A percentile compares a stretch with the other conserved stretches of the same genome.
Conservation (phyloP, 1,140 invertebrate genomes). For the Calliphora vicina region DNA sequence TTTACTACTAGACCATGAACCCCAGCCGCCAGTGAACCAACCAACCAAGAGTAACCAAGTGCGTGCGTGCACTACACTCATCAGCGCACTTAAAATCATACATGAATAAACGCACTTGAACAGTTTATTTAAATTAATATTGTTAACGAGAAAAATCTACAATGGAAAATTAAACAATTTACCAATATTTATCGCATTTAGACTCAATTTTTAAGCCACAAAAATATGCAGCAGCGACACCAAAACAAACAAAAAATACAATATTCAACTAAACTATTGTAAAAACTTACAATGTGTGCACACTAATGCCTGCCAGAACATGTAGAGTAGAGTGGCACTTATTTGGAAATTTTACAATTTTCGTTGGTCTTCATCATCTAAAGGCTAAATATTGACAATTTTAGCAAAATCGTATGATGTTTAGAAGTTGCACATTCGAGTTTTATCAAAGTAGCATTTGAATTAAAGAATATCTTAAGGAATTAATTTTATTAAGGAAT, state of each 20-base stretch:
- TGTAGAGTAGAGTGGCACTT: too few species aligned
- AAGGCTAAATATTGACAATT: too few species aligned
- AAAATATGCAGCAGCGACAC: neutral
- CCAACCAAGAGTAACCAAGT: neutral
- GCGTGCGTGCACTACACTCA: neutral
- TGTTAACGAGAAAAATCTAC: neutral
- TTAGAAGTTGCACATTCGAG: too few species aligned
- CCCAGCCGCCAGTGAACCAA: neutral
- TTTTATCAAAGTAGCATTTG: too few species aligned
- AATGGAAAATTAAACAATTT: conserved; percentile 6
- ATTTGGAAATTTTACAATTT: too few species aligned
- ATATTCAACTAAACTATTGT: neutral
- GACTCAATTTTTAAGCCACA: neutral
- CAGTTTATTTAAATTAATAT: conserved; percentile 8
- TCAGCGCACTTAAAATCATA: neutral
- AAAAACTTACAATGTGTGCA: too few species aligned
- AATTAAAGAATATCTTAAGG: too few species aligned
- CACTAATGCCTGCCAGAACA: too few species aligned
- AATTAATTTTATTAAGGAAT: too few species aligned
- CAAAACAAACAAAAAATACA: neutral
- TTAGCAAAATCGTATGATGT: too few species aligned
- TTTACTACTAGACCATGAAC: neutral
- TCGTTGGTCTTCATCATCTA: too few species aligned
- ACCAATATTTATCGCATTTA: neutral
- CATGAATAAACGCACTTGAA: neutral